A percentile compares a stretch with the other conserved stretches of the same genome.
These are phyloP conservation scores for Platycnemis pennipes DNA, from an alignment of 2,888 invertebrate genomes.

Conservation along the genomic window DNA sequence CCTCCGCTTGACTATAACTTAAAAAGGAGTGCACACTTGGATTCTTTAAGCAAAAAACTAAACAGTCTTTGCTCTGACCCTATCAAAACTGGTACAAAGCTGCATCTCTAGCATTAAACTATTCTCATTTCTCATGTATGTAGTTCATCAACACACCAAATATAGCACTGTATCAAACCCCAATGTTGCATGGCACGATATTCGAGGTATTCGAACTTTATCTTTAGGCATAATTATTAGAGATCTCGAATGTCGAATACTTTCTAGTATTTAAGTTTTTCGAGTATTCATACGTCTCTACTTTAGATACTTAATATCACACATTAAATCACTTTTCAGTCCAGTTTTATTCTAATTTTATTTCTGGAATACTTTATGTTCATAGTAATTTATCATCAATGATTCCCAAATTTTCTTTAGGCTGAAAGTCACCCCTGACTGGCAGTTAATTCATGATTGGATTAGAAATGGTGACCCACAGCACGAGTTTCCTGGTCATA, in stretches of 20 bases:
- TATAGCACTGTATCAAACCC: too few species aligned
- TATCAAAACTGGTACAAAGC: too few species aligned
- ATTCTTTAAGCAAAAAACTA: background rate
- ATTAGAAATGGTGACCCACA: slow-evolving; percentile 44
- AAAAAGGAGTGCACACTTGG: background rate
- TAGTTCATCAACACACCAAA: too few species aligned
- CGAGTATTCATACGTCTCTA: too few species aligned
- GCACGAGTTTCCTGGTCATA: slow-evolving; percentile 81
- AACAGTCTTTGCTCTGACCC: too few species aligned
- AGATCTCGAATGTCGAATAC: too few species aligned
- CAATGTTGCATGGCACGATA: too few species aligned
- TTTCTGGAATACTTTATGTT: background rate
- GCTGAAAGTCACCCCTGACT: slow-evolving; percentile 79
- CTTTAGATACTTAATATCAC: background rate
- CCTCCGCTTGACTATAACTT: background rate
- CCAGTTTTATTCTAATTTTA: background rate
- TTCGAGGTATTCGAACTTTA: too few species aligned
- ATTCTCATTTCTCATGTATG: too few species aligned
- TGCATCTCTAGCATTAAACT: too few species aligned
- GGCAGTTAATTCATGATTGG: slow-evolving; percentile 77
- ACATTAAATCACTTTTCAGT: background rate
- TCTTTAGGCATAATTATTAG: too few species aligned
- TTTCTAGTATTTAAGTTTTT: too few species aligned
- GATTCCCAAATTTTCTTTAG: slow-evolving; percentile 74
- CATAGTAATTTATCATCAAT: background rate